Percentiles rank a stretch among this genome's conserved stretches.
These are phyloP conservation scores for Metopia argyrocephala DNA, from an alignment of 2,888 invertebrate genomes.

Conservation along the genomic window DNA sequence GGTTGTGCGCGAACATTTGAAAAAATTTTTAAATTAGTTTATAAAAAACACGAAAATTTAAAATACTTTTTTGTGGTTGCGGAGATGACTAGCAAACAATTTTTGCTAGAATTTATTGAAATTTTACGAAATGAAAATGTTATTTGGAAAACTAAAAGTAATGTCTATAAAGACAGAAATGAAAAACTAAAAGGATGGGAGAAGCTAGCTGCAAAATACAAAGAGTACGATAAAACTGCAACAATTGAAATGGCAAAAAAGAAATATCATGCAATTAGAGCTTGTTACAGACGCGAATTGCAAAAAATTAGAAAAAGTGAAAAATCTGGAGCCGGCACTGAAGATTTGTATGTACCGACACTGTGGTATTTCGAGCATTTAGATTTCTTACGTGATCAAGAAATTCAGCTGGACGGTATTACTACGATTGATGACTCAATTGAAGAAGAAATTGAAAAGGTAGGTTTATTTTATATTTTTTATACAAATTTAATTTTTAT, in stretches of 20 bases:
- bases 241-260: conserved; percentile 14
- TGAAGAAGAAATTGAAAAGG: conserved; percentile 6
- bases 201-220: conserved; percentile 16
- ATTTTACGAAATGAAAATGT: conserved; percentile 11
- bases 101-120: conserved; percentile 23
- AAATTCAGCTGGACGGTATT: conserved; percentile 9
- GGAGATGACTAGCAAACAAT: conserved; percentile 14
- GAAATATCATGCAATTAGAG: conserved; percentile 4
- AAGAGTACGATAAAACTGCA: conserved; percentile 20
- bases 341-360: conserved; percentile 32
- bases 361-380: conserved; percentile 47
- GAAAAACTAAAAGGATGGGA: conserved; percentile 24
- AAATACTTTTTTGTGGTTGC: no score
- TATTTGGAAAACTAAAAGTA: conserved; percentile 29
- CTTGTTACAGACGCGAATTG: conserved; percentile 29
- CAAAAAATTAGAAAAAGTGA: conserved; percentile 10
- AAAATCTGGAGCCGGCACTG: neutral
- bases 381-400: conserved; percentile 27
- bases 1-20: no score
- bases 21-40: no score
- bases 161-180: conserved; percentile 11
- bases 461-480: no score
- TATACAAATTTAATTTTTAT: no score
- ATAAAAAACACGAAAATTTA: no score
- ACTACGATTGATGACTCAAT: conserved; percentile 7